These are phyloP conservation scores for Rhingia campestris DNA, from an alignment of 2,888 invertebrate genomes.

Conservation along the genomic window DNA sequence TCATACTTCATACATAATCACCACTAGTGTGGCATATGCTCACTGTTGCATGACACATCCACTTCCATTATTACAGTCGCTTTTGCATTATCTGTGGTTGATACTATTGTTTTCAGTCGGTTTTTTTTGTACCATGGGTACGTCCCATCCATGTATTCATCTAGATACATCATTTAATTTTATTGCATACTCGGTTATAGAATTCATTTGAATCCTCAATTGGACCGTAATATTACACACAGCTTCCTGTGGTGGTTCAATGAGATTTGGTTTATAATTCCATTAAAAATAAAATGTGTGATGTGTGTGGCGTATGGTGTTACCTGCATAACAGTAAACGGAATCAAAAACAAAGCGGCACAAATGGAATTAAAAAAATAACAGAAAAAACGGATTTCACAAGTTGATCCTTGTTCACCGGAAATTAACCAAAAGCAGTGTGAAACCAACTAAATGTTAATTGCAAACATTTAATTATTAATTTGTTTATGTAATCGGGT, in stretches of 20 bases:
- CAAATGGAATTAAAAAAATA: neutral
- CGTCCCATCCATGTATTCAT: no score
- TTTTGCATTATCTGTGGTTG: conserved; percentile 47
- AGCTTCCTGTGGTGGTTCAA: conserved; percentile 54
- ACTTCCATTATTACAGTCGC: conserved; percentile 11
- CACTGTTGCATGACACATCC: conserved; percentile 25
- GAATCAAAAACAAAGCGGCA: no score
- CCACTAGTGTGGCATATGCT: conserved; percentile 28
- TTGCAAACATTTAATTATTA: conserved; percentile 63
- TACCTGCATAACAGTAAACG: conserved; percentile 3
- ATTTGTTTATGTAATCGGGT: conserved; percentile 56
- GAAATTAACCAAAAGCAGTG: conserved; percentile 69
- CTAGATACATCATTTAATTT: conserved; percentile 3
- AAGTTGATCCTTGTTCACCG: conserved; percentile 55
- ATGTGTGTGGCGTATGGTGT: conserved; percentile 1
- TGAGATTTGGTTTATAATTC: conserved; percentile 59
- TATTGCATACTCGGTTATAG: conserved; percentile 1
- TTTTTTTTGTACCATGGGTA: conserved; percentile 7
- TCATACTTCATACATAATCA: neutral
- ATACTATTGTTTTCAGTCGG: conserved; percentile 33
- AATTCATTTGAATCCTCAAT: conserved; percentile 53
- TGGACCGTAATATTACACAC: conserved; percentile 55
- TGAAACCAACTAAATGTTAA: conserved; percentile 69
- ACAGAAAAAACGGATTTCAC: neutral
- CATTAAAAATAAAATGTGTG: conserved; percentile 37